A percentile compares a stretch with the other conserved stretches of the same genome.
These are phyloP conservation scores for Lagopus leucura DNA, from an alignment of 2,113 vertebrate genomes.

Conservation along the genomic window DNA sequence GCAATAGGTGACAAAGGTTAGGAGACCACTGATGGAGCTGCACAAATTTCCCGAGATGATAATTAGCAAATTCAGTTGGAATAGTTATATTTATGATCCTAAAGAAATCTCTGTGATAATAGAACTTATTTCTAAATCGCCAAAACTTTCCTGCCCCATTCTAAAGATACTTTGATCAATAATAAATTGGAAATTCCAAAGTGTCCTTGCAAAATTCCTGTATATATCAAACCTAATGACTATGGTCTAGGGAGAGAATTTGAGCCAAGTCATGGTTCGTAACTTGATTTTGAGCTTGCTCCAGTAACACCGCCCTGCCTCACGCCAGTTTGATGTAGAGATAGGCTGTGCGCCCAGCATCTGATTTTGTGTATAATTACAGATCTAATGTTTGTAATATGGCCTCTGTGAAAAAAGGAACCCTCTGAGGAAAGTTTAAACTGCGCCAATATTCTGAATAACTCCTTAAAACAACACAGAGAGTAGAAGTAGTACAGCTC, in stretches of 20 bases:
- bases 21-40: slow-evolving; percentile 10
- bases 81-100: background rate
- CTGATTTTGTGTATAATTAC: slow-evolving; percentile 33
- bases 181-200: slow-evolving; percentile 1
- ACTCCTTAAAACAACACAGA: background rate
- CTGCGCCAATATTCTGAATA: background rate
- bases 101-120: background rate
- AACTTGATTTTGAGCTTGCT: slow-evolving; percentile 43
- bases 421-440: background rate
- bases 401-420: background rate
- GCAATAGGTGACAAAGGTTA: background rate
- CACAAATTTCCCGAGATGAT: background rate
- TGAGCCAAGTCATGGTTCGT: slow-evolving; percentile 53
- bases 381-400: slow-evolving; percentile 19
- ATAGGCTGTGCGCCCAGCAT: slow-evolving; percentile 33
- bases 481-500: background rate
- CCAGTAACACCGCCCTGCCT: slow-evolving; percentile 37
- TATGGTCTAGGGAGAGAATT: background rate
- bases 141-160: background rate
- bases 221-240: slow-evolving; percentile 43
- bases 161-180: background rate
- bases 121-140: background rate
- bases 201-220: slow-evolving; percentile 8
- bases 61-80: background rate
- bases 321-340: slow-evolving; percentile 55